Percentiles rank a stretch among this genome's conserved stretches.
These are phyloP conservation scores for Torymus texanus DNA, from an alignment of 2,888 invertebrate genomes.

Conservation along the genomic window DNA sequence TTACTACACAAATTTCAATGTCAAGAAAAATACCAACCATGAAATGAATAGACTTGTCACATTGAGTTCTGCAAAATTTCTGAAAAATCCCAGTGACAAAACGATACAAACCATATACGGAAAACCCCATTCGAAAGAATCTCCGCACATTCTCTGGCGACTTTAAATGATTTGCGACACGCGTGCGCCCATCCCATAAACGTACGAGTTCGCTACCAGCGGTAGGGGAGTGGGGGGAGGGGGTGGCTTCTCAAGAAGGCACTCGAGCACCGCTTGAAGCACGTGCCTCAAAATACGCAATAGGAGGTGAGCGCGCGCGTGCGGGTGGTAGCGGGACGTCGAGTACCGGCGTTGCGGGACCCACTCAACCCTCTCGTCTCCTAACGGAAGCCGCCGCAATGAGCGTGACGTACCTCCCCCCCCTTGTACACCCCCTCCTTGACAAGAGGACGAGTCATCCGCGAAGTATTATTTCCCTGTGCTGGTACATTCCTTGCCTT, in stretches of 20 bases:
- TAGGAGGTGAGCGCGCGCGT: slow-evolving; percentile 36
- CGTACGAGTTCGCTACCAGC: neutral
- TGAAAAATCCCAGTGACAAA: no score
- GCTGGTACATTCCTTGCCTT: slow-evolving; percentile 19
- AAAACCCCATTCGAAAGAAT: slow-evolving; percentile 13
- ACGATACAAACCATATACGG: no score
- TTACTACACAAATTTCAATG: no score
- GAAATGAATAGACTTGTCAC: no score
- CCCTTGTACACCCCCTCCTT: slow-evolving; percentile 40
- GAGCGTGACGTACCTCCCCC: slow-evolving; percentile 60
- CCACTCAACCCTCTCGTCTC: slow-evolving; percentile 62
- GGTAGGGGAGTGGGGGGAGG: neutral
- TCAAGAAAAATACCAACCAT: no score
- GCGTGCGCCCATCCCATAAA: slow-evolving; percentile 17
- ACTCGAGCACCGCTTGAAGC: slow-evolving; percentile 52
- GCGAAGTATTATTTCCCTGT: slow-evolving; percentile 59
- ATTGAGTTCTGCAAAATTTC: no score
- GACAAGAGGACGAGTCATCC: slow-evolving; percentile 62
- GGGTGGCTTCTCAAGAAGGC: slow-evolving; percentile 43
- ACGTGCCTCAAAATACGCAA: slow-evolving; percentile 60
- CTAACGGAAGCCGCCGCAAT: slow-evolving; percentile 60
- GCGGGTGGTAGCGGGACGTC: neutral
- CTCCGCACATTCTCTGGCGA: neutral
- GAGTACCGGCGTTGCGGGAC: slow-evolving; percentile 39
- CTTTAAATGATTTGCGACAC: slow-evolving; percentile 47